phyloP scores from a whole-genome alignment of 2,113 vertebrate genomes.

The Percina caprodes region DNA sequence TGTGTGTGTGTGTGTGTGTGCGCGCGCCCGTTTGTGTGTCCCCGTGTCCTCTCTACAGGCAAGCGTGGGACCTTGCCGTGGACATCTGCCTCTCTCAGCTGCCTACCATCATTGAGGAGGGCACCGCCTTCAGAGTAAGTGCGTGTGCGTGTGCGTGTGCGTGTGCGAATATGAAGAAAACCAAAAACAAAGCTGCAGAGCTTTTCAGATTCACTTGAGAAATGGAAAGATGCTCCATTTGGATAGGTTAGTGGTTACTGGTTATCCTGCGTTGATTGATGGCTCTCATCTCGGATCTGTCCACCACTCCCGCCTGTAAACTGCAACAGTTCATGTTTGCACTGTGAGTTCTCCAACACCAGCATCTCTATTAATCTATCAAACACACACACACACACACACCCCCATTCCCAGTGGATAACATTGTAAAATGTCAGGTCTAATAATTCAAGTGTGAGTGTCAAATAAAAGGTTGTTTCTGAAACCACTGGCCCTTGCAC shows the following conservation, averaged over 20 bases:
- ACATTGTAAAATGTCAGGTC: conserved; percentile 64
- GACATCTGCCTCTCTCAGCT: conserved; percentile 99
- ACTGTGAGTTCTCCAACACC: conserved; percentile 39
- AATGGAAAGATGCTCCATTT: neutral
- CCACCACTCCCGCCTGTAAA: conserved; percentile 34
- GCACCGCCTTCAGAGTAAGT: conserved; percentile 95
- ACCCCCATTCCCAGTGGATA: conserved; percentile 37
- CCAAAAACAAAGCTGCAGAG: neutral
- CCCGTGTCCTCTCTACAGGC: conserved; percentile 83
- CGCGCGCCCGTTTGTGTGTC: neutral
- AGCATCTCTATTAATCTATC: conserved; percentile 55
- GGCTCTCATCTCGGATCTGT: conserved; percentile 36
- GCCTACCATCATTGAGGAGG: conserved; percentile 98
- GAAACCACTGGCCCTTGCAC: conserved; percentile 53
- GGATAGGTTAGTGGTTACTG: conserved; percentile 17
- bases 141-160: neutral
- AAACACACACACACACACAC: conserved; percentile 23
- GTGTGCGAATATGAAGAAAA: neutral
- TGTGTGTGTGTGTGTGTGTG: conserved; percentile 1
- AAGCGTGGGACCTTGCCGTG: conserved; percentile 98
- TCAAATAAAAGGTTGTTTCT: conserved; percentile 47
- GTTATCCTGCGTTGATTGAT: conserved; percentile 55
- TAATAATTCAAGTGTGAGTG: conserved; percentile 66
- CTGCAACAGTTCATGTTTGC: conserved; percentile 47
- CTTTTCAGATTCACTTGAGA: neutral